Conservation (phyloP, 1,140 invertebrate genomes). For the Lamellibrachia luymesi region DNA sequence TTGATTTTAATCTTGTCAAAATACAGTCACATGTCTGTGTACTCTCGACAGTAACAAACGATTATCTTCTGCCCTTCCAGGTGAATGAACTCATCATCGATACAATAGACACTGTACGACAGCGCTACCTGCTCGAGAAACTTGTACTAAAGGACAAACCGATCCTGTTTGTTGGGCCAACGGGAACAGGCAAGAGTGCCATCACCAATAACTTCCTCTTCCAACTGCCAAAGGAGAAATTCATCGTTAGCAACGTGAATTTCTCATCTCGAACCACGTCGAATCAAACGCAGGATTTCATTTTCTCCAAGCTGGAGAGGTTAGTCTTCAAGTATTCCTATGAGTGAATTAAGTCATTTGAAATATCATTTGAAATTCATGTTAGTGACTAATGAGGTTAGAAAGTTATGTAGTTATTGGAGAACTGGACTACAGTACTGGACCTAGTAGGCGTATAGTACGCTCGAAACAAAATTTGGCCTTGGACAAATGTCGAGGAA, state of each 20-base stretch:
- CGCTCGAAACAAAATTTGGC: too few relatives aligned
- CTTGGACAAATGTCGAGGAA: too few relatives aligned
- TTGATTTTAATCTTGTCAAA: background rate
- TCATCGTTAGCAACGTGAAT: conserved; percentile 53
- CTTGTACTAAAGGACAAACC: conserved; percentile 45
- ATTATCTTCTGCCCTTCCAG: conserved; percentile 28
- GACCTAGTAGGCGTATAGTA: too few relatives aligned
- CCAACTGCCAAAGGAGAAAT: conserved; percentile 51
- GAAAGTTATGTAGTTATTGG: background rate
- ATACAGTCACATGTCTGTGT: background rate
- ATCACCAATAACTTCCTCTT: conserved; percentile 55
- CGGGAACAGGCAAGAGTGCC: conserved; percentile 55
- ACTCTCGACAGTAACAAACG: background rate
- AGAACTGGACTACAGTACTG: too few relatives aligned
- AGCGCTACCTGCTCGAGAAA: conserved; percentile 50
- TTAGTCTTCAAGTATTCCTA: conserved; percentile 23
- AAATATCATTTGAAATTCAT: background rate
- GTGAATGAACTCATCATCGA: conserved; percentile 54
- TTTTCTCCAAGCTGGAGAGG: conserved; percentile 56
- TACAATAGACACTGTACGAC: conserved; percentile 52
- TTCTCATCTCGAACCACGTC: conserved; percentile 57
- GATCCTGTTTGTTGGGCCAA: conserved; percentile 54
- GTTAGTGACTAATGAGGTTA: too few relatives aligned
- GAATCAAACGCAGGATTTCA: conserved; percentile 56
- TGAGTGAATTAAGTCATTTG: background rate